Evolutionary conservation across 1,140 invertebrate species (phyloP).

Genomic region (Aradophagus sp.): DNA sequence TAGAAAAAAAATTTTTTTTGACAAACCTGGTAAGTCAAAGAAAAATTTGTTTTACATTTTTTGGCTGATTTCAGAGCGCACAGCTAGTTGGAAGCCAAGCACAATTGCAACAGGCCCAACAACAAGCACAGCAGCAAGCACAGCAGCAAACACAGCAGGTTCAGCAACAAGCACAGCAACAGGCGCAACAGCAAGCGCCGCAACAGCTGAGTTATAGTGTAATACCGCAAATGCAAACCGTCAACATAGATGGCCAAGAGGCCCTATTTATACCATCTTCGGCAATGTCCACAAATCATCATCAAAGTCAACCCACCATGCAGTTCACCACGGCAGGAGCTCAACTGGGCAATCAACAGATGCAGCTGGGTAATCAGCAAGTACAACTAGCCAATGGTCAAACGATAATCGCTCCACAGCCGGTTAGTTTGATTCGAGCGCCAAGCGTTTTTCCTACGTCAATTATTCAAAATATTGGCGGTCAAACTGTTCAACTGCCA

Average conservation of each 20-base stretch:
- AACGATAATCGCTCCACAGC: conserved; percentile 71
- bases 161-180: conserved; percentile 70
- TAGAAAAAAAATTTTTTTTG: too few relatives aligned
- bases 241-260: conserved; percentile 94
- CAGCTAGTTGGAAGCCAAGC: conserved; percentile 68
- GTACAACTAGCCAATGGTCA: conserved; percentile 77
- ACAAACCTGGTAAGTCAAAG: too few relatives aligned
- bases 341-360: conserved; percentile 75
- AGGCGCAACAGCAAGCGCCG: conserved; percentile 74
- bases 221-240: conserved; percentile 86
- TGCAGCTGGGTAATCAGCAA: conserved; percentile 74
- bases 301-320: conserved; percentile 69
- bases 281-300: conserved; percentile 69
- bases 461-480: conserved; percentile 72
- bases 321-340: conserved; percentile 71
- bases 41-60: background rate
- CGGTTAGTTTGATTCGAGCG: conserved; percentile 75
- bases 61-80: conserved; percentile 60
- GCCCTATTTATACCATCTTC: conserved; percentile 88
- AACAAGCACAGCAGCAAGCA: conserved; percentile 71
- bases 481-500: conserved; percentile 74
- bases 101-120: conserved; percentile 69
- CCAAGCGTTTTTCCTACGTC: conserved; percentile 72
- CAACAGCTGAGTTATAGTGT: conserved; percentile 79
- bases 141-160: conserved; percentile 69